Conservation (phyloP, 2,797 vertebrate species). For the Mycteria americana region DNA sequence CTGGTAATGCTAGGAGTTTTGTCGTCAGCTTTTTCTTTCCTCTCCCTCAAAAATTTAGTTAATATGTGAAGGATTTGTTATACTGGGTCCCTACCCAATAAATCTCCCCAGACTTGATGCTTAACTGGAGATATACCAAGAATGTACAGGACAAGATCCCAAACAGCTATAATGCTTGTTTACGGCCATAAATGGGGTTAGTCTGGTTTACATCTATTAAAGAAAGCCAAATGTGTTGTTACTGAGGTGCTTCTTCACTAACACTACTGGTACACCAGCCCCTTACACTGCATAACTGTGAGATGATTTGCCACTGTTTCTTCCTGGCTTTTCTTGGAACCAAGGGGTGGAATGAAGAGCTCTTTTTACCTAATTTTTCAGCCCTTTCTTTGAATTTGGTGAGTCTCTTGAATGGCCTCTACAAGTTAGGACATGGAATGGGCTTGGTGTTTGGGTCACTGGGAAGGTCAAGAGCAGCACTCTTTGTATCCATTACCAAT, state of each 20-base stretch:
- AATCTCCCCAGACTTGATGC: neutral
- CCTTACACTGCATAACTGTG: neutral
- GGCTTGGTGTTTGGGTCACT: neutral
- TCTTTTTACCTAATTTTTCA: neutral
- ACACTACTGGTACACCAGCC: neutral
- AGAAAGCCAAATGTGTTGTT: neutral
- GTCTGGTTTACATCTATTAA: neutral
- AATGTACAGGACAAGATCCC: neutral
- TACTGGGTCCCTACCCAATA: neutral
- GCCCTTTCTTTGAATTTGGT: neutral
- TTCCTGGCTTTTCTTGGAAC: neutral
- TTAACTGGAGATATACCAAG: neutral
- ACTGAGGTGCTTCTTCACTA: neutral
- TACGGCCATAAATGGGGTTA: neutral
- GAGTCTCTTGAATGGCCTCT: neutral
- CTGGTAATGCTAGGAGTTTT: neutral
- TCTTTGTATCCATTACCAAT: neutral
- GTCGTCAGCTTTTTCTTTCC: neutral
- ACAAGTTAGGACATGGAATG: neutral
- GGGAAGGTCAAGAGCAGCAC: neutral
- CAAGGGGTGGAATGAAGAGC: neutral
- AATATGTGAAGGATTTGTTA: neutral
- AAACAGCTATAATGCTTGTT: neutral
- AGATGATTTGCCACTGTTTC: neutral
- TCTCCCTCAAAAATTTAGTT: neutral